Evolutionary conservation across 2,888 invertebrate genomes (phyloP).

Genomic region (Apotomis capreana): DNA sequence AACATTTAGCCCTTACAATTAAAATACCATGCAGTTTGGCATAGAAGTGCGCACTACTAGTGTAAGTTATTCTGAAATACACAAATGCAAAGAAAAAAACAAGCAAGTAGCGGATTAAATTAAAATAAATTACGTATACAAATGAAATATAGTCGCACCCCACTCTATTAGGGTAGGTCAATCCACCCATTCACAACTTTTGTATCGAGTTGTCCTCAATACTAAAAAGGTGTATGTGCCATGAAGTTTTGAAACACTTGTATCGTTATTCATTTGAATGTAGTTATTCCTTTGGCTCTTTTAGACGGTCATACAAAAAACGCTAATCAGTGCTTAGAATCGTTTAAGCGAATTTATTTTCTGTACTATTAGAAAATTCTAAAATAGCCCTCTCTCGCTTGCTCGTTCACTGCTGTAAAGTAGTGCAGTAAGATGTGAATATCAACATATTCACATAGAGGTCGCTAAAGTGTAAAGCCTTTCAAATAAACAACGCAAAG

Average conservation of each 20-base stretch:
- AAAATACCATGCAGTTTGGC: too few species aligned
- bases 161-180: slow-evolving; percentile 32
- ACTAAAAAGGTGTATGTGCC: neutral
- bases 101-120: neutral
- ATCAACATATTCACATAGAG: too few species aligned
- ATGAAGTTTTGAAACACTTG: neutral
- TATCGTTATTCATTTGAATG: neutral
- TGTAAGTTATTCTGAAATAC: neutral
- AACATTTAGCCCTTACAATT: too few species aligned
- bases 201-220: neutral
- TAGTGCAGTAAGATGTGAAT: too few species aligned
- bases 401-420: too few species aligned
- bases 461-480: too few species aligned
- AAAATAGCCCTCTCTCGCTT: too few species aligned
- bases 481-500: too few species aligned
- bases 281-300: slow-evolving; percentile 2
- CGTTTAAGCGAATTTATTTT: neutral
- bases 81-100: slow-evolving; percentile 2
- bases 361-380: too few species aligned
- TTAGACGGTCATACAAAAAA: slow-evolving; percentile 19
- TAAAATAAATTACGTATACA: neutral
- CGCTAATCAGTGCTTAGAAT: slow-evolving; percentile 12
- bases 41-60: too few species aligned
- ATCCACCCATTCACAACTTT: slow-evolving; percentile 5
- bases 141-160: slow-evolving; percentile 15